Conservation (phyloP, 2,888 invertebrate species). For the Nebria brevicollis region DNA sequence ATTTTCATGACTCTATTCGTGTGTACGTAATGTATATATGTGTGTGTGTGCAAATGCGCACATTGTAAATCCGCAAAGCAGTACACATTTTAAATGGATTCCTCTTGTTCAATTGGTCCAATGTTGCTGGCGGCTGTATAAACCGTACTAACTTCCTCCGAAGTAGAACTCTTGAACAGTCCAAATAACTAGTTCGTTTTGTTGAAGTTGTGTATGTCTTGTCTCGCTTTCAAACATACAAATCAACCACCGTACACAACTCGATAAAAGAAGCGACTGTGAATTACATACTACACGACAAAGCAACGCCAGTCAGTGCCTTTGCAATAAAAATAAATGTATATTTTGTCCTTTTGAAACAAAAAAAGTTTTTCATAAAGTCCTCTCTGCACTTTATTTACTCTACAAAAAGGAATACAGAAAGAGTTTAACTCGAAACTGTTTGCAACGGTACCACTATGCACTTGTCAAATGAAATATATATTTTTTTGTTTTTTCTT, state of each 20-base stretch:
- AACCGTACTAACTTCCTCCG: not conserved
- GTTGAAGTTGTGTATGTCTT: conserved; percentile 27
- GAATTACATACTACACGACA: no score
- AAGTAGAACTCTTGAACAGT: conserved; percentile 23
- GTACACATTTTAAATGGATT: conserved; percentile 16
- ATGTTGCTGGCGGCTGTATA: not conserved
- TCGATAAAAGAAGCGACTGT: not conserved
- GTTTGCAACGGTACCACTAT: no score
- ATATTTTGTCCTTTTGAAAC: no score
- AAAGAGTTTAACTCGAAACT: no score
- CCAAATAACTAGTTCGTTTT: conserved; percentile 43
- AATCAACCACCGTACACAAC: conserved; percentile 4
- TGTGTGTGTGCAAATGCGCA: not conserved
- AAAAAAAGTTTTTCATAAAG: no score
- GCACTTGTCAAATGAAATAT: no score
- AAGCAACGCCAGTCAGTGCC: no score
- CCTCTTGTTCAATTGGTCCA: conserved; percentile 10
- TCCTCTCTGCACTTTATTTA: no score
- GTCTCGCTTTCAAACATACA: conserved; percentile 7
- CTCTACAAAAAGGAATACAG: no score
- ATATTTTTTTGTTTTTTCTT: no score
- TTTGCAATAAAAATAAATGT: no score
- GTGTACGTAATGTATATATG: not conserved
- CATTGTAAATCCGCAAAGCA: not conserved
- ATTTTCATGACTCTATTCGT: no score